Base-by-base conservation (phyloP, 2,797 vertebrate species). In the Scomberomorus guttatus region DNA sequence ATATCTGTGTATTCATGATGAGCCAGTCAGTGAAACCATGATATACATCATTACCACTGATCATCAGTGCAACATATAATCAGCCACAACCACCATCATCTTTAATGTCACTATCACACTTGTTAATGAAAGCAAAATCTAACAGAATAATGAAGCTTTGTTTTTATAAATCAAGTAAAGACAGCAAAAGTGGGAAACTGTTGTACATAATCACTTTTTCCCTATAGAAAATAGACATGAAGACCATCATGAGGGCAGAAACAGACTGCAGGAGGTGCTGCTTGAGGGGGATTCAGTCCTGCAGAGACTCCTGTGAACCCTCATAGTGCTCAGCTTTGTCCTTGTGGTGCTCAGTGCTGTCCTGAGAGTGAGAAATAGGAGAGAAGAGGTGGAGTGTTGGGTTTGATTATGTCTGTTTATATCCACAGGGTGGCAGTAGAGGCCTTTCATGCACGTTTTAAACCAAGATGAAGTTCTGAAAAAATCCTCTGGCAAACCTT, bases 251-350 rank as follows among this genome's bases (percentile, higher is more conserved):
- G 18, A 50, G 10, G 44, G 48, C 4, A 6, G 4, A 57, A 10
- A 14, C 12, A 13, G 1, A 29, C 17, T 15, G 44, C 57, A 59
- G 75, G 9, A 64, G n/a, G 18, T 20, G 39, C 14, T 18, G 29
- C 24, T 61, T 27, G 14, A 39, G 29, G 20, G 1, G 4, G 25
- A 55, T 5, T 94, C 84, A 95, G 82, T 90, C 83, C 22, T 86
- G 87, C 58, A 94, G 85, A 69, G 90, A 93, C 77, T 94, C 94
- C 62, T 82, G 86, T 11, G 93, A 94, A 5, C 80, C 90, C 57
- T 94, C 90, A 6, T 89, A 92, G 39, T 86, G 76, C 62, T 92
- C 82, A 11, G 75, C 52, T 71, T 32, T 65, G 1, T 90, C 85
- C 61, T 86, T 86, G 0, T 44, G 82, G 46, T 65, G 44, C 18